Evolutionary conservation across 1,140 invertebrate species (phyloP), one percentile per base, ranked within the genome.

Genomic region (Eueides isabella): DNA sequence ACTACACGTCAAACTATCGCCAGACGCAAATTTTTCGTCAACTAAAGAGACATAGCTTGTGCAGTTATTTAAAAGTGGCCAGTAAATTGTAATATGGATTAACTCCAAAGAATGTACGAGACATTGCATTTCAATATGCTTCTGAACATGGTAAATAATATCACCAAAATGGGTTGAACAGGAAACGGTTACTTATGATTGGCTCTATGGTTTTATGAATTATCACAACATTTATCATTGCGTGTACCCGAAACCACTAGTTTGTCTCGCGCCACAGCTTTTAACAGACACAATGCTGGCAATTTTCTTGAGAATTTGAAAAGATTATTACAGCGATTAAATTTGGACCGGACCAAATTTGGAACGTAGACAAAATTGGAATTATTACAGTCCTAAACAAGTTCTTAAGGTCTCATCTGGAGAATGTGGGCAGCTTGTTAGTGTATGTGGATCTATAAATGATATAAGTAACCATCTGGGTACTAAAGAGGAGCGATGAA

Each of bases 31-130:
- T 71, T 71, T 71, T 63, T 61, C 61, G 69, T 44, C 23, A 64
- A 63, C 61, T 71, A 61, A 71, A 63, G 69, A 71, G 69, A 71
- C 61, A 41, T 30, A 71, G 44, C 69, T 71, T 63, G 69, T 71
- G n/a, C 44, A 71, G 29, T 71, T 71, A 71, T 64, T 63, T 71
- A 71, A 63, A 63, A 63, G 30, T 71, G 61, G 69, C 69, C 61
- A 71, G 7, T 63, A 71, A 71, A 71, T 71, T 71, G n/a, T 71
- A 71, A n/a, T 61, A 71, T 63, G 69, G 61, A 64, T 71, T 71
- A 71, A 71, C 69, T 63, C 69, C 69, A 41, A 71, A 71, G 69
- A 71, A 71, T 71, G 69, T 64, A 71, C 69, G 69, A 71, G 61
- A 71, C 33, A 55, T 71, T 29, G 61, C 69, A 71, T 71, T 71